Evolutionary conservation across 2,888 invertebrate genomes (phyloP), one percentile per base, ranked within the genome.

Genomic region (Hipparchia sbordonii): DNA sequence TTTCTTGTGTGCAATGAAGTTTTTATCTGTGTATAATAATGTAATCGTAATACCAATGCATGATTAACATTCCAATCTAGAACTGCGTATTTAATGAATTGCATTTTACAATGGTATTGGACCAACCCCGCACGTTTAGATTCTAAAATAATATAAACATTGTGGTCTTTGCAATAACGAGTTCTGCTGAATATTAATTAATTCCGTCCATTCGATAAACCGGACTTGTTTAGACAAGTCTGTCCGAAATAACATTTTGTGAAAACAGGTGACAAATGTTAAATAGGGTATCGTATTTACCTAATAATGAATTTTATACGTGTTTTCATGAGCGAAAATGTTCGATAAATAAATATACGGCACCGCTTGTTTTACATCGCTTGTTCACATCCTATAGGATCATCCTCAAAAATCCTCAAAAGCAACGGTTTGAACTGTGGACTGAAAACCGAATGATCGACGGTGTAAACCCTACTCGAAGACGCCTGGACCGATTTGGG

Each of bases 61-160:
- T 57, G 23, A 57, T 57, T 57, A 57, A 57, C 8, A 57, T 57
- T 57, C 23, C 13, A 23, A 23, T 13, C 7, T 57, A 57, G 57
- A 61, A 61, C 45, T 46, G 12, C 45, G 46, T 61, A 39, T 52
- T 39, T 8, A 56, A 39, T 66, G 12, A 56, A 67, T 67, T 45
- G 57, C 59, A 67, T 52, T 65, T 12, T 12, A 67, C 46, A 67
- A 56, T 57, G 67, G 56, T 57, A 57, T 67, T 67, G 67, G 39
- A 57, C 45, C 23, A 12, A 12, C 13, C 9, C 46, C n/a, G 45
- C 67, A 13, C 67, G 57, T 57, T 57, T 67, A 46, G 67, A 67
- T 72, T 72, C 67, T 68, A 72, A 62, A 72, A 72, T 72, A 67
- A 72, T 68, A 68, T 68, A 62, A 72, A 65, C 68, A 72, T 61